Evolutionary conservation across 2,888 invertebrate genomes (phyloP).

Genomic region (Cerastis leucographa): DNA sequence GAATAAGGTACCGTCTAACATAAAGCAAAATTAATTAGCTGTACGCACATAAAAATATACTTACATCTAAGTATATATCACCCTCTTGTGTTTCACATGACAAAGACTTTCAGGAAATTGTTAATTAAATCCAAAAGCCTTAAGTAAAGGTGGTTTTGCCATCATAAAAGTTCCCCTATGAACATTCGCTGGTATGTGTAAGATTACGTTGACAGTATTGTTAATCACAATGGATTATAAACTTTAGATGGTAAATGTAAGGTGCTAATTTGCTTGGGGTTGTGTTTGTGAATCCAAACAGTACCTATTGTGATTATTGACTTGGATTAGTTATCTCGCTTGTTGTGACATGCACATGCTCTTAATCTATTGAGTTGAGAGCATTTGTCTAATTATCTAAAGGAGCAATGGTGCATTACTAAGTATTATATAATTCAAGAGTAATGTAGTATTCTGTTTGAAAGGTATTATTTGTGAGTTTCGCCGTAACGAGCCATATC

Average conservation of each 20-base stretch:
- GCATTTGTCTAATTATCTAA: constrained; percentile 49
- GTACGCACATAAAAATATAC: constrained; percentile 55
- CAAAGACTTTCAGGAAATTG: constrained; percentile 78
- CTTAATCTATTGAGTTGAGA: constrained; percentile 68
- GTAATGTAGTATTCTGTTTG: constrained; percentile 12
- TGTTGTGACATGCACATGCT: constrained; percentile 72
- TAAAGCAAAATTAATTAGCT: constrained; percentile 43
- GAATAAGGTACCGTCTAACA: constrained; percentile 11
- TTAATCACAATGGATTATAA: constrained; percentile 57
- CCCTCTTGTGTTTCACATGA: constrained; percentile 72
- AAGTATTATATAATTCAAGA: constrained; percentile 9
- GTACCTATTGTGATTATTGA: constrained; percentile 76
- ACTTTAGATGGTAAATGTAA: constrained; percentile 58
- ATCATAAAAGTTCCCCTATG: constrained; percentile 81
- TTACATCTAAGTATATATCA: constrained; percentile 63
- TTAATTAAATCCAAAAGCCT: constrained; percentile 82
- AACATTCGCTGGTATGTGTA: constrained; percentile 74
- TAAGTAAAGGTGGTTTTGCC: constrained; percentile 80
- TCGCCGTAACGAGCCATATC: constrained; percentile 32
- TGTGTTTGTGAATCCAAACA: constrained; percentile 65
- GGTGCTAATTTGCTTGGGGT: constrained; percentile 52
- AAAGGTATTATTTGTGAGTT: constrained; percentile 32
- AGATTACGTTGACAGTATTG: constrained; percentile 63
- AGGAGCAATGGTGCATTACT: constrained; percentile 13
- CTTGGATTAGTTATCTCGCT: constrained; percentile 77